phyloP scores from a whole-genome alignment of 2,797 vertebrate species.

The Alfaro cultratus region DNA sequence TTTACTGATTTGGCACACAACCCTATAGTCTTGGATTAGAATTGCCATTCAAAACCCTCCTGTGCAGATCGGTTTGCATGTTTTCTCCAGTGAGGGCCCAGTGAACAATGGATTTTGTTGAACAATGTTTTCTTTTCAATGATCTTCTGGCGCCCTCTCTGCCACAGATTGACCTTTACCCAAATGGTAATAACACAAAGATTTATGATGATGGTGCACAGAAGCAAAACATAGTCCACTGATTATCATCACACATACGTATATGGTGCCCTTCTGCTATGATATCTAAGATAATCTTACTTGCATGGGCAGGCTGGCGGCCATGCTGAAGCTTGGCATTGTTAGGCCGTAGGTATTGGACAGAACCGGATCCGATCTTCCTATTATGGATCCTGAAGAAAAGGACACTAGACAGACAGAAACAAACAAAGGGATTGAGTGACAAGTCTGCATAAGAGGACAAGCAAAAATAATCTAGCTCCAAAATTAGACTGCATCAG shows the following conservation, averaged over 20 bases:
- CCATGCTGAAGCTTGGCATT: slow-evolving; percentile 98
- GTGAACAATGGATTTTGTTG: background rate
- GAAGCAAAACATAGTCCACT: background rate
- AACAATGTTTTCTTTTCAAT: background rate
- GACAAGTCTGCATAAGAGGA: background rate
- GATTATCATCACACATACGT: background rate
- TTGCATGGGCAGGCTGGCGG: slow-evolving; percentile 98
- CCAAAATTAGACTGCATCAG: background rate
- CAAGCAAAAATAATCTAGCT: background rate
- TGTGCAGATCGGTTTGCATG: background rate
- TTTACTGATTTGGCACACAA: background rate
- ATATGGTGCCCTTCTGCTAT: background rate
- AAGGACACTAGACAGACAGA: slow-evolving; percentile 86
- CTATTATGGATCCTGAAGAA: slow-evolving; percentile 96
- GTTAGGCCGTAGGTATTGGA: slow-evolving; percentile 95
- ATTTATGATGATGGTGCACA: background rate
- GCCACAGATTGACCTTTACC: background rate
- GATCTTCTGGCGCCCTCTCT: background rate
- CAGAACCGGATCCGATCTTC: slow-evolving; percentile 92
- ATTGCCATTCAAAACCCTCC: background rate
- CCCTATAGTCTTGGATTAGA: background rate
- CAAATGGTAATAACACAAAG: background rate
- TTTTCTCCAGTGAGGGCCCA: background rate
- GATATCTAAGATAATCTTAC: slow-evolving; percentile 77
- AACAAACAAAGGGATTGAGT: slow-evolving; percentile 2